Base-by-base conservation (phyloP, 2,797 vertebrate species). In the Hydrocynus forskahlii region DNA sequence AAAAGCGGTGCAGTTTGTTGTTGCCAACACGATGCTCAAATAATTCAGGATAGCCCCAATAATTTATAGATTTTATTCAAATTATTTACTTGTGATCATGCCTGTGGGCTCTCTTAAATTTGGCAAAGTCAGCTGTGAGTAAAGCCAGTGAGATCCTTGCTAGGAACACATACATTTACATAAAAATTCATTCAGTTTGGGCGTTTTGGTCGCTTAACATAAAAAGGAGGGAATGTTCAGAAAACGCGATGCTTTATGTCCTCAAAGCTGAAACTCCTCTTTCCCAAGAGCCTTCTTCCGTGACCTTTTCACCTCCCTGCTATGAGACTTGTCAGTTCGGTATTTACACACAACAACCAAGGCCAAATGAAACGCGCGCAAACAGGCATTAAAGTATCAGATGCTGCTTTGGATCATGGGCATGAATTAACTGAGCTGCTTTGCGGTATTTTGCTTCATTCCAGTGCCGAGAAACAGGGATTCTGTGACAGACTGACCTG, bases 361-460 rank as follows among this genome's bases (percentile, higher is more conserved):
- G 54, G 5, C 23, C 50, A 13, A 40, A 73, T 25, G 40, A 23
- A 38, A 68, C 40, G n/a, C 14, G 68, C 17, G 43, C 66, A 75
- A 83, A 67, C 76, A 62, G 69, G 76, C 59, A 82, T 67, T 78
- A 82, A 67, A 78, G 75, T 74, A 68, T 78, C 81, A 74, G 62
- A 68, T 78, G 70, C 50, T 59, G 60, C 40, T 72, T 54, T 1
- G 48, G 59, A 59, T n/a, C 5, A 16, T n/a, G 62, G 69, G 7
- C 21, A 35, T 25, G 60, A 48, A 21, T 35, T 76, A 25, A n/a
- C 62, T 9, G 25, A 38, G 45, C 60, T 66, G 25, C 25, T 75
- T 63, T 40, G 25, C 2, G 25, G 79, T 62, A 69, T 54, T 60
- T 54, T 68, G 72, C 50, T 50, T 50, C 0, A 7, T 52, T 67